phyloP scores from a whole-genome alignment of 2,113 vertebrate genomes.

The Hiodon alosoides region DNA sequence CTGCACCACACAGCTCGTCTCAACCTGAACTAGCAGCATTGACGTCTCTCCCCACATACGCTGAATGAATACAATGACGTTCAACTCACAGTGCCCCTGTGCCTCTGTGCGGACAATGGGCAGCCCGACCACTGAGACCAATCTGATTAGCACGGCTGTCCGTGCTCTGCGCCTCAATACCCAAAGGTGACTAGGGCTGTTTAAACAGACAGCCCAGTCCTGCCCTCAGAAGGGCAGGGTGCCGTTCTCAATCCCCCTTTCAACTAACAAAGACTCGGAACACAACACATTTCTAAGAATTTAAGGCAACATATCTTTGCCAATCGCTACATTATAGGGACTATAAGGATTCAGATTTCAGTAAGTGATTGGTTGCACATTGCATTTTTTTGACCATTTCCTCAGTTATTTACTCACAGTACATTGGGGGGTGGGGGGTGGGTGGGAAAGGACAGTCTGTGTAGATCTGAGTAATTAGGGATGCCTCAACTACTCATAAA shows the following conservation, averaged over 20 bases:
- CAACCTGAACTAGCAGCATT: background rate
- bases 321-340: background rate
- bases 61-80: constrained; percentile 34
- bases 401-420: too few relatives aligned
- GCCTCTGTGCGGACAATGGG: constrained; percentile 30
- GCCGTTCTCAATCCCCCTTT: background rate
- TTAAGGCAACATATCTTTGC: background rate
- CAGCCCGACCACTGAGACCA: constrained; percentile 33
- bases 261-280: too few relatives aligned
- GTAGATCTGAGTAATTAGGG: constrained; percentile 17
- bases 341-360: too few relatives aligned
- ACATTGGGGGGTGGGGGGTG: too few relatives aligned
- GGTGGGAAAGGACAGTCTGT: too few relatives aligned
- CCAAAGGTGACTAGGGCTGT: constrained; percentile 9
- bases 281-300: too few relatives aligned
- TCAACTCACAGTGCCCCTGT: constrained; percentile 28
- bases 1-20: background rate
- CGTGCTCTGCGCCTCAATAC: constrained; percentile 21
- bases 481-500: constrained; percentile 4
- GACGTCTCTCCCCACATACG: constrained; percentile 15
- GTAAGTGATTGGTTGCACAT: too few relatives aligned
- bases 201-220: constrained; percentile 11
- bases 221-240: background rate
- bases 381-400: too few relatives aligned
- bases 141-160: constrained; percentile 33